phyloP scores from a whole-genome alignment of 2,113 vertebrate species.

The Verasper variegatus region DNA sequence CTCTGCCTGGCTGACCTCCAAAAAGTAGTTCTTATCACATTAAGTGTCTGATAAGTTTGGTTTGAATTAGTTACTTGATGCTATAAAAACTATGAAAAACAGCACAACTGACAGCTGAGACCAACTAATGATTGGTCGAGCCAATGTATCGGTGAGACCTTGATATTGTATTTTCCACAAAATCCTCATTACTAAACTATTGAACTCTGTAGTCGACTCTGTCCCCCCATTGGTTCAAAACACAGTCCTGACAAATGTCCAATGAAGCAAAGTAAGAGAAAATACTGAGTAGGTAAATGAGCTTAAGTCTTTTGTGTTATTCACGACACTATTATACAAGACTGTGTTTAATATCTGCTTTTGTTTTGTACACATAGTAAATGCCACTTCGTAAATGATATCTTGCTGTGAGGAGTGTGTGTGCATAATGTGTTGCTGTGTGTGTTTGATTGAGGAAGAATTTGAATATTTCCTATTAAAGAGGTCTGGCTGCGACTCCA shows the following conservation, averaged over 20 bases:
- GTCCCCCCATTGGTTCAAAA: too few relatives aligned
- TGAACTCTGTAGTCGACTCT: too few relatives aligned
- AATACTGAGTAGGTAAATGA: neutral
- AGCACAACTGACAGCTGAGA: too few relatives aligned
- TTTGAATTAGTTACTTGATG: too few relatives aligned
- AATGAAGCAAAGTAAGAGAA: too few relatives aligned
- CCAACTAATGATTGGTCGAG: too few relatives aligned
- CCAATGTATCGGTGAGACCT: too few relatives aligned
- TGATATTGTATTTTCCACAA: too few relatives aligned
- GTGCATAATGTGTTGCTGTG: constrained; percentile 6
- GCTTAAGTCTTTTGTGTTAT: neutral
- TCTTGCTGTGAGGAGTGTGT: constrained; percentile 8
- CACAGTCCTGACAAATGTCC: too few relatives aligned
- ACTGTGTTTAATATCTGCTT: neutral
- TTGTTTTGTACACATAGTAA: neutral
- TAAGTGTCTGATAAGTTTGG: too few relatives aligned
- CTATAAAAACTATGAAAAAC: too few relatives aligned
- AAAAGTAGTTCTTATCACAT: neutral
- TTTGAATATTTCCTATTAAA: constrained; percentile 55
- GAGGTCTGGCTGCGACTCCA: constrained; percentile 27
- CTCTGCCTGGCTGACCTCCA: neutral
- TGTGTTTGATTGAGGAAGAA: constrained; percentile 45
- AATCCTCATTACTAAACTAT: too few relatives aligned
- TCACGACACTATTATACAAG: neutral
- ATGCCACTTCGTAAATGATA: constrained; percentile 4